These are phyloP conservation scores for Aldabrachelys gigantea DNA, from an alignment of 2,113 vertebrate species.

Conservation along the genomic window DNA sequence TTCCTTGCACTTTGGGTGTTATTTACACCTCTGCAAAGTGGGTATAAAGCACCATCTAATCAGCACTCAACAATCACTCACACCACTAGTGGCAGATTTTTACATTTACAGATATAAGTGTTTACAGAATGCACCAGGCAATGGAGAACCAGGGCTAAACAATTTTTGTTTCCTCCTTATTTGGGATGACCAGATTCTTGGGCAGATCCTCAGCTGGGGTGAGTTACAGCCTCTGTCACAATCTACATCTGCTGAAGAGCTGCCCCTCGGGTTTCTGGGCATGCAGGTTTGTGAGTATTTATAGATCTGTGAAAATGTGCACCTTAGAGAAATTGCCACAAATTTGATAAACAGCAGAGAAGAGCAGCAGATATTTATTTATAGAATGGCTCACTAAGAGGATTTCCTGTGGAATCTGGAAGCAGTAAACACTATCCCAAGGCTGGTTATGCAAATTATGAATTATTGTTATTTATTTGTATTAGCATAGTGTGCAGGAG, in stretches of 20 bases:
- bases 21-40: neutral
- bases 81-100: neutral
- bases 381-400: no score
- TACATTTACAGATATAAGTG: neutral
- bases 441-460: no score
- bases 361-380: neutral
- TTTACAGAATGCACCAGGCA: neutral
- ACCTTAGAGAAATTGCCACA: neutral
- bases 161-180: neutral
- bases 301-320: neutral
- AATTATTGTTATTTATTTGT: no score
- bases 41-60: rapidly evolving
- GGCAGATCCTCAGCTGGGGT: neutral
- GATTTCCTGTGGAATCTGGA: no score
- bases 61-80: neutral
- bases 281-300: neutral
- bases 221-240: neutral
- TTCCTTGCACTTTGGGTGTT: rapidly evolving
- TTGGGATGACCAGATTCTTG: neutral
- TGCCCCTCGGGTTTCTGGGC: neutral
- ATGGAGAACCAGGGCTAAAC: no score
- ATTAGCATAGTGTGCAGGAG: no score
- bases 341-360: neutral
- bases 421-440: no score
- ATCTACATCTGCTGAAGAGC: neutral